Evolutionary conservation across 2,888 invertebrate species (phyloP).

Genomic region (Atethmia centrago): DNA sequence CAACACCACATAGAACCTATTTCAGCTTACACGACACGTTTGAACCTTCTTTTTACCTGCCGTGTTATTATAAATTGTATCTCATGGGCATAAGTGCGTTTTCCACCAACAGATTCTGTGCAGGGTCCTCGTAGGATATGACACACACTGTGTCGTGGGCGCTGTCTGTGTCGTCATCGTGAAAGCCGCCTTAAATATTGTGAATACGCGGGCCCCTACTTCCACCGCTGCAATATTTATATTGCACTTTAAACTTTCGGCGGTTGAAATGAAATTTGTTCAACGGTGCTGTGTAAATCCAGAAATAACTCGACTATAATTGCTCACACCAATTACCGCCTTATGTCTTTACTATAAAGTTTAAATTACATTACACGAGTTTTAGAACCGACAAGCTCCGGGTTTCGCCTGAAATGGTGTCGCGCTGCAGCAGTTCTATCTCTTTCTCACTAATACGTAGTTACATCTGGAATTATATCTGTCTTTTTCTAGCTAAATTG

Average conservation of each 20-base stretch:
- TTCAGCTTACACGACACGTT: slow-evolving; percentile 39
- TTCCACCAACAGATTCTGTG: slow-evolving; percentile 67
- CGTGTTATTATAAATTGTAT: slow-evolving; percentile 78
- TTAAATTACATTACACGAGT: slow-evolving; percentile 36
- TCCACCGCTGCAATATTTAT: slow-evolving; percentile 80
- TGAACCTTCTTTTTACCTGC: slow-evolving; percentile 76
- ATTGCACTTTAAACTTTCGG: slow-evolving; percentile 85
- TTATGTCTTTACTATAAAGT: slow-evolving; percentile 29
- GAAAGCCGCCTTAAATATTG: slow-evolving; percentile 66
- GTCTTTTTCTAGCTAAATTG: slow-evolving; percentile 74
- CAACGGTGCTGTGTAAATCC: slow-evolving; percentile 78
- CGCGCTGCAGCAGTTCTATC: slow-evolving; percentile 79
- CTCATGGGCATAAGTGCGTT: slow-evolving; percentile 66
- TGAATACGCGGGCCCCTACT: slow-evolving; percentile 70
- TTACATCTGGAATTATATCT: slow-evolving; percentile 53
- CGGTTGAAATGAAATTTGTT: slow-evolving; percentile 87
- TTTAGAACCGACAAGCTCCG: slow-evolving; percentile 52
- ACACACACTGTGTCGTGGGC: slow-evolving; percentile 59
- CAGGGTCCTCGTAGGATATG: slow-evolving; percentile 42
- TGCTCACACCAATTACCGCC: slow-evolving; percentile 47
- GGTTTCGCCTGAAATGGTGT: slow-evolving; percentile 86
- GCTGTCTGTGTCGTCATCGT: slow-evolving; percentile 55
- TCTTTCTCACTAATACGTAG: slow-evolving; percentile 61
- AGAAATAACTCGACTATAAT: slow-evolving; percentile 77
- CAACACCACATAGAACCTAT: slow-evolving; percentile 52